phyloP scores from a whole-genome alignment of 2,797 vertebrate species.

The Eulemur albifrons region DNA sequence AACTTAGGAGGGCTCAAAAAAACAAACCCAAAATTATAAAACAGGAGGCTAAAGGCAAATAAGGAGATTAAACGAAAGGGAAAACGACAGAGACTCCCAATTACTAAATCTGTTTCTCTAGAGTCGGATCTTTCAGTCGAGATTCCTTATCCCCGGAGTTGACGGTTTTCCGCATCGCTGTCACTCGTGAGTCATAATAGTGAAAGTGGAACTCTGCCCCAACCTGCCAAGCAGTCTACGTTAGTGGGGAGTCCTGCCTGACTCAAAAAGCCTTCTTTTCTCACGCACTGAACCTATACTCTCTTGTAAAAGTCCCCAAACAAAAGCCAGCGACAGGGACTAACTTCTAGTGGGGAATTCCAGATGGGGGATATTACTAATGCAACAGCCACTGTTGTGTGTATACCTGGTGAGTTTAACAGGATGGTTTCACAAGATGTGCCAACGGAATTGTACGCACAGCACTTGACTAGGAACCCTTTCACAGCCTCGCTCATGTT shows the following conservation, averaged over 20 bases:
- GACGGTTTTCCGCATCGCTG: not conserved
- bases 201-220: not conserved
- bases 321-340: not conserved
- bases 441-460: constrained; percentile 85
- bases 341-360: not conserved
- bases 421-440: constrained; percentile 77
- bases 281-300: not conserved
- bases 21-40: not conserved
- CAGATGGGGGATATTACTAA: not conserved
- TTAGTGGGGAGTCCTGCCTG: constrained; percentile 21
- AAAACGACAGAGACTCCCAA: not conserved
- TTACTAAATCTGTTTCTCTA: not conserved
- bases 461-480: constrained; percentile 84
- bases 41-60: not conserved
- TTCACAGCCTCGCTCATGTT: constrained; percentile 46
- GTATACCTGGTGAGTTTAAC: constrained; percentile 80
- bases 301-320: not conserved
- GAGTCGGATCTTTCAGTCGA: not conserved
- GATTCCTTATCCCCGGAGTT: not conserved
- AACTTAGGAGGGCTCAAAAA: not conserved
- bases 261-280: not conserved
- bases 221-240: not conserved
- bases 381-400: not conserved
- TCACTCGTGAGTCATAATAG: not conserved
- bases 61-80: not conserved